Evolutionary conservation across 2,888 invertebrate species (phyloP).

Genomic region (Diaphora mendica): DNA sequence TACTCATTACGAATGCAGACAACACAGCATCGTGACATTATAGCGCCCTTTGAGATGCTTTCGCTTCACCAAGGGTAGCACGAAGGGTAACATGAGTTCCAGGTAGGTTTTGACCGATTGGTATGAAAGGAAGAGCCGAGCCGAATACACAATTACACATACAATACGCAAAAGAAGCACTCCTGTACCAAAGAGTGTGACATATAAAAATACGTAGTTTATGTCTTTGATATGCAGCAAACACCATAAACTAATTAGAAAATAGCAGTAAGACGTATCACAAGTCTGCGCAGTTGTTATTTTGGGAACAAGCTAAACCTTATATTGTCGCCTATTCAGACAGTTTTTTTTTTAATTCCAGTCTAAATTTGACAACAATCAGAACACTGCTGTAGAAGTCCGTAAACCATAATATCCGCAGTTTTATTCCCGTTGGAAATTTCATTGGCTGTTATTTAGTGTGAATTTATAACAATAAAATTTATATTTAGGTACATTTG

Average conservation of each 20-base stretch:
- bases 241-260: neutral
- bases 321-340: neutral
- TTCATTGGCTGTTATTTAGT: constrained; percentile 14
- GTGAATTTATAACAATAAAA: constrained; percentile 18
- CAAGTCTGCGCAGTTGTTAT: neutral
- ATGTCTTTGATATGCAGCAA: neutral
- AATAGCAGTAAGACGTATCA: neutral
- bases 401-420: constrained; percentile 1
- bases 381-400: neutral
- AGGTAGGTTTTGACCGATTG: too few relatives aligned
- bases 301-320: neutral
- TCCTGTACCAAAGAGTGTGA: neutral
- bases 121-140: too few relatives aligned
- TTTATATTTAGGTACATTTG: constrained; percentile 17
- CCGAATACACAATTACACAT: too few relatives aligned
- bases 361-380: neutral
- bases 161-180: neutral
- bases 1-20: too few relatives aligned
- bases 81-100: too few relatives aligned
- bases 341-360: neutral
- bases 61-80: too few relatives aligned
- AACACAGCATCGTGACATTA: too few relatives aligned
- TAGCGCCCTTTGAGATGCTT: too few relatives aligned
- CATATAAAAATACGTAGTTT: too few relatives aligned
- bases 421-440: constrained; percentile 16